phyloP scores from a whole-genome alignment of 2,113 vertebrate genomes.

The Illadopsis cleaveri region DNA sequence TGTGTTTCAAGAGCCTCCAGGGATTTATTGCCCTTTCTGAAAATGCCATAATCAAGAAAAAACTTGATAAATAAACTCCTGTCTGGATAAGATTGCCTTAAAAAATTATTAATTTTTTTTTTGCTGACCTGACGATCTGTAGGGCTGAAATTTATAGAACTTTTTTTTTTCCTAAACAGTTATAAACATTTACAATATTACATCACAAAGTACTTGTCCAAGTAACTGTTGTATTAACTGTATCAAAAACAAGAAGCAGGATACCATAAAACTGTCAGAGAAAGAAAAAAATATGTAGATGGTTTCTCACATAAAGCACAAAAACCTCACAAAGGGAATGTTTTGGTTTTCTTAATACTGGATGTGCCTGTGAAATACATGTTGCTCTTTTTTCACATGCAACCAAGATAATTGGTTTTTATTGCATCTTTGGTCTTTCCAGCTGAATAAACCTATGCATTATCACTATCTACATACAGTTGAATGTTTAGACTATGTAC shows the following conservation, averaged over 20 bases:
- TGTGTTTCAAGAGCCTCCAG: conserved; percentile 44
- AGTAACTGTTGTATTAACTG: not conserved
- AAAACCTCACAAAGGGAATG: not conserved
- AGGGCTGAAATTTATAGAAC: conserved; percentile 33
- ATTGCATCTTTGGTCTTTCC: not conserved
- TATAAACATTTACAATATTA: not conserved
- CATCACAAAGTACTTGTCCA: conserved; percentile 5
- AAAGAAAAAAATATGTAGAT: not conserved
- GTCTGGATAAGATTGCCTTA: conserved; percentile 29
- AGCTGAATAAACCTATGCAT: not conserved
- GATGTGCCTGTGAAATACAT: not conserved
- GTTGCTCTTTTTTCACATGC: not conserved
- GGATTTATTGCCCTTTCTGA: conserved; percentile 62
- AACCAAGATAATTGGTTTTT: not conserved
- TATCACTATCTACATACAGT: not conserved
- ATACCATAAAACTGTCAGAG: not conserved
- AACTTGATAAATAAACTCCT: conserved; percentile 54
- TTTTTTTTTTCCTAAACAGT: not conserved
- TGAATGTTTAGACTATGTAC: not conserved
- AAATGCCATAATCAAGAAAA: conserved; percentile 63
- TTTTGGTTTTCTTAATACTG: not conserved
- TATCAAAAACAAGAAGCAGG: not conserved
- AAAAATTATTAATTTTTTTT: conserved; percentile 63
- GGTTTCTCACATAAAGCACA: not conserved
- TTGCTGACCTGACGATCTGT: conserved; percentile 1